phyloP scores from a whole-genome alignment of 2,113 vertebrate species.

The Pterophyllum scalare region DNA sequence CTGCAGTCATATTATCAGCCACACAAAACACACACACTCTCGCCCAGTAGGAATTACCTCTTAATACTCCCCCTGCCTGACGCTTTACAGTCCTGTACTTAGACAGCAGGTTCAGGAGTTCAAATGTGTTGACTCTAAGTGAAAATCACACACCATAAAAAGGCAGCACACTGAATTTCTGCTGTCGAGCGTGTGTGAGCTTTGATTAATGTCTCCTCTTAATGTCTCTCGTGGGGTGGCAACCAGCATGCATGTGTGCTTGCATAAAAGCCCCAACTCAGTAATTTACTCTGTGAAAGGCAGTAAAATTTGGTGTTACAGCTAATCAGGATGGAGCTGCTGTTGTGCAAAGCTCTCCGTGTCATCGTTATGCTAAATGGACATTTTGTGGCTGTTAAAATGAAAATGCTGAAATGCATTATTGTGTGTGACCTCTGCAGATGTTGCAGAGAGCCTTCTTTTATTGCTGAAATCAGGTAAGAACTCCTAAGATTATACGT shows the following conservation, averaged over 20 bases:
- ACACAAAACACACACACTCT: background rate
- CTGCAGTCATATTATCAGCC: background rate
- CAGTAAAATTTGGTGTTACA: conserved; percentile 36
- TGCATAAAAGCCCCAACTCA: background rate
- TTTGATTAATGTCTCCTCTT: conserved; percentile 20
- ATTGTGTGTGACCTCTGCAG: background rate
- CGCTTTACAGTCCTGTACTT: conserved; percentile 22
- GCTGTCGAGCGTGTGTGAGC: background rate
- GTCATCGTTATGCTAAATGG: conserved; percentile 6
- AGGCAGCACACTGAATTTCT: background rate
- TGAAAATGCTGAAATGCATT: conserved; percentile 7
- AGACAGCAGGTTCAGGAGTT: conserved; percentile 42
- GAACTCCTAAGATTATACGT: background rate
- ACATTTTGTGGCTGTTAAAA: background rate
- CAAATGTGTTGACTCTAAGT: conserved; percentile 11
- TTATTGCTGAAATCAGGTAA: background rate
- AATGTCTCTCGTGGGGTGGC: background rate
- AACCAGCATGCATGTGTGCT: background rate
- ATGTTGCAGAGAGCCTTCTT: background rate
- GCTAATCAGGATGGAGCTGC: conserved; percentile 15
- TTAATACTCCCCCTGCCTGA: background rate
- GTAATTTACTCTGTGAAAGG: background rate
- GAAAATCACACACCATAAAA: conserved; percentile 1
- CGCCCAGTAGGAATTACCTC: conserved; percentile 14
- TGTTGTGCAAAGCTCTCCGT: background rate